Conservation (phyloP, 2,797 vertebrate species). For the Poeciliopsis infans region DNA sequence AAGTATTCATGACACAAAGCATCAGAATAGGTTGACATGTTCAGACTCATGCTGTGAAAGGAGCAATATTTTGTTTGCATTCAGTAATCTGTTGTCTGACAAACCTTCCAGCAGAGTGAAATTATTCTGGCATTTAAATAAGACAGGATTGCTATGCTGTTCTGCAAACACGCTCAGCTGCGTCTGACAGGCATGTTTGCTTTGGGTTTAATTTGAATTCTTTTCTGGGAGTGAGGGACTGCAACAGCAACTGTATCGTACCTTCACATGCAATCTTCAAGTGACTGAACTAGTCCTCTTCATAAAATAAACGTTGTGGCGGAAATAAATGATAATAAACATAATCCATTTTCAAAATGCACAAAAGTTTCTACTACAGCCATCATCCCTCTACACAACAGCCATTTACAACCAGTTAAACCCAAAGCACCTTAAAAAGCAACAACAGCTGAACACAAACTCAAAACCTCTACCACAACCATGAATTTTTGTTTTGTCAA, state of each 20-base stretch:
- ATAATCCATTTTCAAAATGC: neutral
- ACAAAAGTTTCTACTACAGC: neutral
- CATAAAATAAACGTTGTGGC: neutral
- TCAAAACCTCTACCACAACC: neutral
- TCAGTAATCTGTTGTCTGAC: slow-evolving; percentile 12
- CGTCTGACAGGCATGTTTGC: slow-evolving; percentile 1
- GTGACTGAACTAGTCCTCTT: neutral
- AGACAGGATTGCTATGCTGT: neutral
- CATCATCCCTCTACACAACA: neutral
- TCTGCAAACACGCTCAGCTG: neutral
- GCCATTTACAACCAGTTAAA: neutral
- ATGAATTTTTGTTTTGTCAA: neutral
- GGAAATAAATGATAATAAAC: too few relatives aligned
- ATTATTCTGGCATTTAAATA: neutral
- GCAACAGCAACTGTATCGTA: neutral
- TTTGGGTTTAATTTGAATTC: slow-evolving; percentile 7
- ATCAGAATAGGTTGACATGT: slow-evolving; percentile 42
- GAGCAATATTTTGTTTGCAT: slow-evolving; percentile 24
- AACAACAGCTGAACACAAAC: neutral
- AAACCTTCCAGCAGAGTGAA: slow-evolving; percentile 20
- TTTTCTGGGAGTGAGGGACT: neutral
- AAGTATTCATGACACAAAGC: slow-evolving; percentile 14
- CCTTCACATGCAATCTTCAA: neutral
- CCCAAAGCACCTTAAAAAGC: neutral
- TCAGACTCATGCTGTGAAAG: slow-evolving; percentile 38